Conservation (phyloP, 2,888 invertebrate genomes). For the Tuberolachnus salignus region DNA sequence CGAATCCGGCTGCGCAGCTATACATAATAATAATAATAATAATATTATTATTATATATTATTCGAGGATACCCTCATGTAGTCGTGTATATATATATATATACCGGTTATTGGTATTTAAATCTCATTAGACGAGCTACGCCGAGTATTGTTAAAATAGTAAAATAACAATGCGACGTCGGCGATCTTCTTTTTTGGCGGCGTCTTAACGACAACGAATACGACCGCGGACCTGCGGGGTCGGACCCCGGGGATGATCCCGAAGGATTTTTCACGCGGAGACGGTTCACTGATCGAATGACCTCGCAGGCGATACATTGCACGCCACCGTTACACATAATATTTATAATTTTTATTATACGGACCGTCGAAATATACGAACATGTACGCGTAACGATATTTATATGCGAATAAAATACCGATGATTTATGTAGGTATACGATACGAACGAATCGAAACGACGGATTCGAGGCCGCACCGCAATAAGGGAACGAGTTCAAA, state of each 20-base stretch:
- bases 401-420: not conserved
- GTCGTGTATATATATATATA: not conserved
- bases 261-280: constrained; percentile 1
- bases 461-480: not conserved
- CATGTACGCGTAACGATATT: not conserved
- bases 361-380: constrained; percentile 33
- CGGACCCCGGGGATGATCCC: not conserved
- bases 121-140: constrained; percentile 51
- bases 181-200: not conserved
- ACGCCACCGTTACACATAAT: constrained; percentile 35
- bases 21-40: no score
- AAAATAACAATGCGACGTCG: no score
- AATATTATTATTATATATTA: no score
- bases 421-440: constrained; percentile 19
- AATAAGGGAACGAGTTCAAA: not conserved
- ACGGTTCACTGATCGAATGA: constrained; percentile 41
- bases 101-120: constrained; percentile 27
- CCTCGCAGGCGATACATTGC: constrained; percentile 38
- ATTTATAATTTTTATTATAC: no score
- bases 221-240: no score
- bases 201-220: not conserved
- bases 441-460: not conserved
- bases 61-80: no score
- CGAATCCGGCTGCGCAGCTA: constrained; percentile 22
- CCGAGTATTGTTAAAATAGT: no score